Conservation (phyloP, 2,888 invertebrate species). For the Eupelmus urozonus region DNA sequence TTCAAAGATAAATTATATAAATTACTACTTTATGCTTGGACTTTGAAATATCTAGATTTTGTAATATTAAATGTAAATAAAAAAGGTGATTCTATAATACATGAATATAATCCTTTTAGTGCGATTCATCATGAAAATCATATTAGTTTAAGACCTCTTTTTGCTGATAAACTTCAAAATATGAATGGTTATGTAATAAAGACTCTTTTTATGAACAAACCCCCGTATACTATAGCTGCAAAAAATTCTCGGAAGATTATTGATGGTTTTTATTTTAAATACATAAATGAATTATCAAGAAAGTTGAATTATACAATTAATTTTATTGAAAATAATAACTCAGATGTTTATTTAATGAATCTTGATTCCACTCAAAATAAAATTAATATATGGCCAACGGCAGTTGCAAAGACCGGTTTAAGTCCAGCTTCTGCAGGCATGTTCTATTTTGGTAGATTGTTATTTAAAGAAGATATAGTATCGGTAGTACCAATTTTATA, state of each 20-base stretch:
- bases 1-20: neutral
- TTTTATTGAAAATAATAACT: too few species aligned
- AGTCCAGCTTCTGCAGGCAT: too few species aligned
- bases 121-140: neutral
- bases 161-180: neutral
- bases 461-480: neutral
- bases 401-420: too few species aligned
- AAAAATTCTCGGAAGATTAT: too few species aligned
- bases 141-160: neutral
- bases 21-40: constrained; percentile 1
- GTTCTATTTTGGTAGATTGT: neutral
- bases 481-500: neutral
- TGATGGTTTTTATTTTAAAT: too few species aligned
- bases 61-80: neutral
- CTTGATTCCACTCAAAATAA: too few species aligned
- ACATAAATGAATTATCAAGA: too few species aligned
- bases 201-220: neutral
- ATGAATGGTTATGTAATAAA: constrained; percentile 1
- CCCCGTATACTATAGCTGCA: neutral
- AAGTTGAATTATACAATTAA: too few species aligned
- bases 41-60: constrained; percentile 17
- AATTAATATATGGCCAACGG: too few species aligned
- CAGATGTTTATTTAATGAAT: too few species aligned
- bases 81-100: neutral
- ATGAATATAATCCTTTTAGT: constrained; percentile 1